These are phyloP conservation scores for Sander lucioperca DNA, from an alignment of 2,113 vertebrate species.

Conservation along the genomic window DNA sequence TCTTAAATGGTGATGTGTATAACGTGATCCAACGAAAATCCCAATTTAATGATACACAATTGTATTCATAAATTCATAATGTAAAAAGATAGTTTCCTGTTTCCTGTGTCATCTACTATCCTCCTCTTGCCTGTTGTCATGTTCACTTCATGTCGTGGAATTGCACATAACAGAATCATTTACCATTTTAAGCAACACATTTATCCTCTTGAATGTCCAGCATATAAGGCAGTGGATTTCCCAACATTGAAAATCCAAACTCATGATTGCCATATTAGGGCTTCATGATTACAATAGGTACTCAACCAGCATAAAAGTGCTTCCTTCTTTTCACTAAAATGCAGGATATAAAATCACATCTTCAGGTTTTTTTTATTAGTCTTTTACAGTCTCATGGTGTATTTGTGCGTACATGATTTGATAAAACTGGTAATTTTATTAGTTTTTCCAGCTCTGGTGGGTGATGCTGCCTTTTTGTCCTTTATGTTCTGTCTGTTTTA, in stretches of 20 bases:
- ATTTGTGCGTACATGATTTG: not conserved
- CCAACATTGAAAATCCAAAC: not conserved
- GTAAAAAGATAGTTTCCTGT: not conserved
- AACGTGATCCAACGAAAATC: too few relatives aligned
- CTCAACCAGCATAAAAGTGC: not conserved
- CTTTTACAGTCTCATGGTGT: not conserved
- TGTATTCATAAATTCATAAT: not conserved
- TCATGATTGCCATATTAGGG: not conserved
- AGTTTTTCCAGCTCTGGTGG: conserved; percentile 4
- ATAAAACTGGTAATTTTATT: conserved; percentile 19
- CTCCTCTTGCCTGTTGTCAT: too few relatives aligned
- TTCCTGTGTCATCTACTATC: not conserved
- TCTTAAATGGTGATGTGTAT: too few relatives aligned
- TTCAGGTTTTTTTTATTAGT: not conserved
- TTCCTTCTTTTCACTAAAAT: not conserved
- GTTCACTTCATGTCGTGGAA: too few relatives aligned
- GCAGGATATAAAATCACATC: not conserved
- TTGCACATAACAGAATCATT: too few relatives aligned
- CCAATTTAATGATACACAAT: not conserved
- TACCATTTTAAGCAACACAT: not conserved
- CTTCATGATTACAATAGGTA: not conserved
- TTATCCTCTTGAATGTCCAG: not conserved
- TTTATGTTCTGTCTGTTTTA: conserved; percentile 16
- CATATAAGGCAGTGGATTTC: not conserved
- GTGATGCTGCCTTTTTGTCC: conserved; percentile 16